These are phyloP conservation scores for Notarius quadriscutis DNA, from an alignment of 2,113 vertebrate species.

Conservation along the genomic window DNA sequence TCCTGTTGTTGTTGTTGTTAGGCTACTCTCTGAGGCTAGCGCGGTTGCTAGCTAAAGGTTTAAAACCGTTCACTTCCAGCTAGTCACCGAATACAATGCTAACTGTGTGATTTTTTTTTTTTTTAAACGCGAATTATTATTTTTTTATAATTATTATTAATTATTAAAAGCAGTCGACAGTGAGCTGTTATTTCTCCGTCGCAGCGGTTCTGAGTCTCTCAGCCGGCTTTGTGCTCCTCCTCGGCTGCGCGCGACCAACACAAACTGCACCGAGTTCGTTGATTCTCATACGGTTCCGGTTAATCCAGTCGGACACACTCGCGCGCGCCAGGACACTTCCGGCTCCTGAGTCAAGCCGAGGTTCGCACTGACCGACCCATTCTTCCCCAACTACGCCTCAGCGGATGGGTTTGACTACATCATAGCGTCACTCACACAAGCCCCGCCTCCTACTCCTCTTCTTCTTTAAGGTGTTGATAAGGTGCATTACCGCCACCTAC, in stretches of 20 bases:
- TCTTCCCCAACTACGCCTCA: slow-evolving; percentile 54
- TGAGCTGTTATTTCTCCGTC: not conserved
- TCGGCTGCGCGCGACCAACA: not conserved
- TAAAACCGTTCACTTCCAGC: not conserved
- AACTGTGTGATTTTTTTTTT: not conserved
- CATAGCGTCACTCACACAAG: not conserved
- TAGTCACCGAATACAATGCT: not conserved
- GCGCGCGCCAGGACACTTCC: no score
- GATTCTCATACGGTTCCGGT: slow-evolving; percentile 20
- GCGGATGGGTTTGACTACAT: slow-evolving; percentile 17
- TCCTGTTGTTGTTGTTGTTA: not conserved
- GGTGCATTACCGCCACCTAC: no score
- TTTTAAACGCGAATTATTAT: no score
- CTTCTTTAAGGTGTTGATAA: no score
- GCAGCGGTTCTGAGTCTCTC: slow-evolving; percentile 12
- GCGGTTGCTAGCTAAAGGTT: not conserved
- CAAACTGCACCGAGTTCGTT: not conserved
- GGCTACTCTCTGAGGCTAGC: not conserved
- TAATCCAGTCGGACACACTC: not conserved
- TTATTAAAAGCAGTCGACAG: not conserved
- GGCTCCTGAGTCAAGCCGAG: slow-evolving; percentile 1
- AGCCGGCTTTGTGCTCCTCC: slow-evolving; percentile 55
- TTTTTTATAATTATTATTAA: no score
- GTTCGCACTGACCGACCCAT: not conserved
- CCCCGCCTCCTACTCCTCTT: not conserved